Percentiles rank a stretch among this genome's conserved stretches.
These are phyloP conservation scores for Drosophila novamexicana DNA, from an alignment of 1,140 invertebrate genomes.

Conservation along the genomic window DNA sequence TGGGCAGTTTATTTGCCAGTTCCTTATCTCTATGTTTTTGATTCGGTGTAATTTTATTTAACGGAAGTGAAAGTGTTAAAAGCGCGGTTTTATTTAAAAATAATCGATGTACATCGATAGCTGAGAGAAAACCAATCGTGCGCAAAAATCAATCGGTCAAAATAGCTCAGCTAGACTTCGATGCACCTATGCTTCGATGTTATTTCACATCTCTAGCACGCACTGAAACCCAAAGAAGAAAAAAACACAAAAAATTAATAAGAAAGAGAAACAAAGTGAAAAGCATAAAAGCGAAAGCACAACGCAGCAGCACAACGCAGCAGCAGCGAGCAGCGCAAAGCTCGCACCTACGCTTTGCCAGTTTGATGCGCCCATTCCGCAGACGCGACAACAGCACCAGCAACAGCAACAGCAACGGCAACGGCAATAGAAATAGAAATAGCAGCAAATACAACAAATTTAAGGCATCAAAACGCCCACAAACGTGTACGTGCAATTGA, in stretches of 20 bases:
- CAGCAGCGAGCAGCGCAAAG: conserved; percentile 37
- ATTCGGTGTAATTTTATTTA: neutral
- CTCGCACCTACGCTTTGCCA: conserved; percentile 22
- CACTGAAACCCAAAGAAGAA: conserved; percentile 25
- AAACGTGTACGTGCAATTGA: conserved; percentile 48
- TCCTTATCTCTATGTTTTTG: no score
- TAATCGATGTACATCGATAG: conserved; percentile 5
- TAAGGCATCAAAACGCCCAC: conserved; percentile 44
- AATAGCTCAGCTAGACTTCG: neutral
- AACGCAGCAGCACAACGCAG: conserved; percentile 27
- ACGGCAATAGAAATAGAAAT: conserved; percentile 10
- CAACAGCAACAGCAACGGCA: conserved; percentile 23
- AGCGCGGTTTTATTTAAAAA: neutral
- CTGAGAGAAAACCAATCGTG: neutral
- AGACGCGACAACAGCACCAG: conserved; percentile 13
- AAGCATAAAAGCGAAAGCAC: conserved; percentile 37
- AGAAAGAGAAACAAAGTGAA: conserved; percentile 44
- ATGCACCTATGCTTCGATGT: conserved; percentile 17
- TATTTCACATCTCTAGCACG: conserved; percentile 36
- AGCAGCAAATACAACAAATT: neutral
- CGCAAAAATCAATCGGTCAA: neutral
- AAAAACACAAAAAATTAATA: conserved; percentile 27
- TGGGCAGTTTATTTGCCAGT: no score
- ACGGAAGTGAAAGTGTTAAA: conserved; percentile 8
- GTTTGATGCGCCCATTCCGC: conserved; percentile 7